These are phyloP conservation scores for Zaprionus vittiger DNA, from an alignment of 1,140 invertebrate species.

Conservation along the genomic window DNA sequence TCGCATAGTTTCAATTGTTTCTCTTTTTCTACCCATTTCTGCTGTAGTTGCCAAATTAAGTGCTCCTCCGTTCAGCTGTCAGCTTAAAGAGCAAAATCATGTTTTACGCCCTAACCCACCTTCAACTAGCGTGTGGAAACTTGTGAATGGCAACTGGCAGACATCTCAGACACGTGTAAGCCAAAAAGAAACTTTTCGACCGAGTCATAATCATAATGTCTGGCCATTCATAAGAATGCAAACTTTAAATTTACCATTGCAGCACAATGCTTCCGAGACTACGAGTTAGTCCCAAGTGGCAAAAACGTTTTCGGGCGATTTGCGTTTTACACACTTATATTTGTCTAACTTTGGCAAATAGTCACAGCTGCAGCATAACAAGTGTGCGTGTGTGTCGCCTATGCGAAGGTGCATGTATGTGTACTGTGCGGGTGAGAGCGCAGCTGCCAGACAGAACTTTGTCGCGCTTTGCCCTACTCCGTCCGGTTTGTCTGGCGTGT, in stretches of 20 bases:
- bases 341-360: slow-evolving; percentile 71
- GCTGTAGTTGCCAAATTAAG: slow-evolving; percentile 28
- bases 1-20: background rate
- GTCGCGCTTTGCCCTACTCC: slow-evolving; percentile 43
- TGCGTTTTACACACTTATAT: slow-evolving; percentile 56
- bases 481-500: slow-evolving; percentile 41
- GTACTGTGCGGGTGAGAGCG: slow-evolving; percentile 3
- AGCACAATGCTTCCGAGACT: slow-evolving; percentile 28
- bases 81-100: slow-evolving; percentile 36
- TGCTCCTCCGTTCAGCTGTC: slow-evolving; percentile 22
- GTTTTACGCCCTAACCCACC: slow-evolving; percentile 1
- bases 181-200: slow-evolving; percentile 26
- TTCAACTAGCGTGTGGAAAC: background rate
- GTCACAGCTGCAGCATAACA: slow-evolving; percentile 27
- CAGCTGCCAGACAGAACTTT: slow-evolving; percentile 15
- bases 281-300: slow-evolving; percentile 65
- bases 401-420: background rate
- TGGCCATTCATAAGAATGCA: slow-evolving; percentile 33
- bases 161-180: slow-evolving; percentile 38
- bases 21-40: background rate
- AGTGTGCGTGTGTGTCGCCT: background rate
- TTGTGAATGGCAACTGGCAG: background rate
- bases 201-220: slow-evolving; percentile 49
- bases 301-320: slow-evolving; percentile 73
- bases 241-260: slow-evolving; percentile 37